Conservation (phyloP, 1,140 invertebrate genomes). For the Cardiocondyla obscurior region DNA sequence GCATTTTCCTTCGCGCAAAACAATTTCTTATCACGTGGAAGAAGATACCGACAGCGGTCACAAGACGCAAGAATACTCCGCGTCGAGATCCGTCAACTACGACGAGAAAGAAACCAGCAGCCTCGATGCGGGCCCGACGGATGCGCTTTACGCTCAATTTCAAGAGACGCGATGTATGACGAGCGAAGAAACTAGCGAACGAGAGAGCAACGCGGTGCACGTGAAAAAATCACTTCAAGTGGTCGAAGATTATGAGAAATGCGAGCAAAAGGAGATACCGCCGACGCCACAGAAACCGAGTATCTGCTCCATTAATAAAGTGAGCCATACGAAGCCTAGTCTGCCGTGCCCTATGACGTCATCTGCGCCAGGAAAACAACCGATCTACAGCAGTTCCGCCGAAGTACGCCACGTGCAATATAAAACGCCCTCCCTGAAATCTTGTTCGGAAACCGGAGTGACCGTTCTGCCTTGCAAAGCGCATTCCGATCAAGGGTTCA, state of each 20-base stretch:
- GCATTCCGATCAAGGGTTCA: conserved; percentile 73
- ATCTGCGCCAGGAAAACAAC: conserved; percentile 69
- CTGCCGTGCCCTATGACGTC: conserved; percentile 73
- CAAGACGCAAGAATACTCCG: conserved; percentile 64
- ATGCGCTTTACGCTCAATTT: conserved; percentile 72
- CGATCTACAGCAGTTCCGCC: conserved; percentile 70
- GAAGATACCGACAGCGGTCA: conserved; percentile 78
- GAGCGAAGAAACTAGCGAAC: conserved; percentile 70
- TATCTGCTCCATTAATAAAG: conserved; percentile 74
- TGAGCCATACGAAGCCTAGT: conserved; percentile 57
- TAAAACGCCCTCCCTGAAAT: conserved; percentile 59
- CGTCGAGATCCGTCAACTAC: conserved; percentile 52
- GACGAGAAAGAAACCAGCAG: conserved; percentile 72
- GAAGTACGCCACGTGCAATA: conserved; percentile 79
- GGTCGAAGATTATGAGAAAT: conserved; percentile 71
- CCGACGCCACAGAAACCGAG: conserved; percentile 31
- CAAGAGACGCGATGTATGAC: conserved; percentile 72
- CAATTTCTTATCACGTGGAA: conserved; percentile 72
- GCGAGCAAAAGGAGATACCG: conserved; percentile 58
- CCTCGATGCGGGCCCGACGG: conserved; percentile 32
- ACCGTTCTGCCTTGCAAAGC: conserved; percentile 79
- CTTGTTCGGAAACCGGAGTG: conserved; percentile 79
- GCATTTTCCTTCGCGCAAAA: conserved; percentile 65
- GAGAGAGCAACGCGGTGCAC: conserved; percentile 55
- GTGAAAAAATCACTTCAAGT: conserved; percentile 69